Base-by-base conservation (phyloP, 2,113 vertebrate genomes). In the Anas platyrhynchos region DNA sequence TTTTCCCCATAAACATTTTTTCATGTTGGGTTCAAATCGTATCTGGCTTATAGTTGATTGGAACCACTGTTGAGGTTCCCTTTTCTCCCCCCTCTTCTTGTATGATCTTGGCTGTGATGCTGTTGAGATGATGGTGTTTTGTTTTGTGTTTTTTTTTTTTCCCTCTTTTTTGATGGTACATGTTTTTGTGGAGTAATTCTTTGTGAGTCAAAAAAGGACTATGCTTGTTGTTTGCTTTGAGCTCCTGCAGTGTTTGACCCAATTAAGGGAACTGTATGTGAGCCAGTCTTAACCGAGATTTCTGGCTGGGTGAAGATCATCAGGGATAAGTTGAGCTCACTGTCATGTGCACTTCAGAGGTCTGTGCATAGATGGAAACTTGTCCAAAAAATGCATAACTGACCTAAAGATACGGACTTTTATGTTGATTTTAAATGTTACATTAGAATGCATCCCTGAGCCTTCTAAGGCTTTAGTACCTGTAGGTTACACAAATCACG, bases 91-190 rank as follows among this genome's bases (percentile, higher is more conserved):
- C 1, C 3, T 11, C 7, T 26, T 25, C 23, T 25, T 9, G 3
- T 72, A 22, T 65, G 14, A 61, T 75, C 56, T 88, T 83, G 54
- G 18, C 34, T 34, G 38, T 13, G 15, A 62, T 44, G 17, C 16
- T 8, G 1, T 36, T 20, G 25, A 11, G 6, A 1, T 85, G 61
- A 1, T 55, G 46, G 46, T 48, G 46, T 22, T 48, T 48, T 21
- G 85, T 87, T 52, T 12, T 29, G 41, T 41, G 20, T 48, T 48
- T 48, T 21, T 88, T 87, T 52, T 20, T 5, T 8, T 20, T 9
- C 29, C 6, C 31, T 5, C 1, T 52, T 55, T 38, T 63, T 61
- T 29, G 0, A 16, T 65, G 5, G 27, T 34, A 16, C 0, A 0
- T 69, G 7, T 21, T 78, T 85, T 90, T 71, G 26, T 72, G 26